Evolutionary conservation across 1,140 invertebrate genomes (phyloP), one percentile per base, ranked within the genome.

Genomic region (Agrypnia vestita): DNA sequence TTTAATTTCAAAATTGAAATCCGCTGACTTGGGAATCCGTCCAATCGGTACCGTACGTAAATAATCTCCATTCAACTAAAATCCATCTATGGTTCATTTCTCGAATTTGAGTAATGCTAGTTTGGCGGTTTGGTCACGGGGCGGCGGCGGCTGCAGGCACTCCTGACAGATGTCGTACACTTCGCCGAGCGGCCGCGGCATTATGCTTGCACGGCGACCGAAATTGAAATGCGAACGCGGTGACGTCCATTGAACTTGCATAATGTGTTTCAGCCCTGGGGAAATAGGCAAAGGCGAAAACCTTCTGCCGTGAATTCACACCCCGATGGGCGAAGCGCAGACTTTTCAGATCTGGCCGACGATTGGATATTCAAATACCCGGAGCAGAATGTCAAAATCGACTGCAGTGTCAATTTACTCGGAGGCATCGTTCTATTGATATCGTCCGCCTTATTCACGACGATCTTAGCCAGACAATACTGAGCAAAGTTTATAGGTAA

Each of bases 221-320:
- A 46, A 69, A 69, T 46, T n/a, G 35, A 47, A 69, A 69, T 46
- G 12, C 44, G 8, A 47, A 69, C 43, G 64, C n/a, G 43, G 35
- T 12, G 35, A 69, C 64, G 64, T 69, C 64, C 64, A 69, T 69
- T 69, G 64, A 69, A 47, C 64, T 47, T 15, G 64, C 64, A 69
- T 69, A 69, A 69, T 69, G 44, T 13, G 21, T 46, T 19, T 46
- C 64, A 15, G 43, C 64, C n/a, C 59, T 6, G 59, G 59, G 59
- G 25, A 35, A 62, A 13, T 12, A n/a, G 59, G 21, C 21, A 62
- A 15, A 69, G 44, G 43, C n/a, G 44, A 44, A 69, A 69, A 69
- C 59, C 64, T 69, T 47, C 3, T 8, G n/a, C 49, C 49, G 8
- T 46, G 46, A 46, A 69, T 69, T 69, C 64, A 69, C 64, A 69